Conservation (phyloP, 2,888 invertebrate genomes). For the Periphyllus acericola region DNA sequence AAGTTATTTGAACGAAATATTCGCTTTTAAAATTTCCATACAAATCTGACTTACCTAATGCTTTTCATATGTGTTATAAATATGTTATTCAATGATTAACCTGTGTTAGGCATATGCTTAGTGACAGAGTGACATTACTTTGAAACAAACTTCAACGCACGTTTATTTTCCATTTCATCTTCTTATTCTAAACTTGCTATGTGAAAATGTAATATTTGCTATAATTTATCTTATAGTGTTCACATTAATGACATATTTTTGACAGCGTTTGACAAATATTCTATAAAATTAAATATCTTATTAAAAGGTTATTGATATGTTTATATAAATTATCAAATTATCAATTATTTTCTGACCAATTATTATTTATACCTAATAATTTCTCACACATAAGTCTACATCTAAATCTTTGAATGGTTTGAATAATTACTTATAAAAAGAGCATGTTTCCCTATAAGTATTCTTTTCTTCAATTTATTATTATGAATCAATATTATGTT, state of each 20-base stretch:
- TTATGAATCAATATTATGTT: no score
- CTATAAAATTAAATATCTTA: neutral
- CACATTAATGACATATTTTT: neutral
- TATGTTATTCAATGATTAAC: conserved; percentile 32
- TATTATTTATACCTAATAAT: no score
- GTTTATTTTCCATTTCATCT: conserved; percentile 17
- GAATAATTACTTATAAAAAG: no score
- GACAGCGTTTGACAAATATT: neutral
- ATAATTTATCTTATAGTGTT: conserved; percentile 7
- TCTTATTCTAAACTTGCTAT: conserved; percentile 13
- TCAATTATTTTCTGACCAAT: no score
- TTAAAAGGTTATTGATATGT: no score
- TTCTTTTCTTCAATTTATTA: no score
- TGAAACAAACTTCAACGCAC: conserved; percentile 37
- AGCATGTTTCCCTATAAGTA: no score
- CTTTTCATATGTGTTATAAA: neutral
- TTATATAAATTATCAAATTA: no score
- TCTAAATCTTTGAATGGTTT: no score
- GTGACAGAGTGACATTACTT: neutral
- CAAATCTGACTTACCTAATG: neutral
- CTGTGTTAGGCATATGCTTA: neutral
- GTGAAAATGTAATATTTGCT: neutral
- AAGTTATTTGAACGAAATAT: conserved; percentile 40
- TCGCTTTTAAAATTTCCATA: neutral
- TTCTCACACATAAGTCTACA: no score